Evolutionary conservation across 2,888 invertebrate species (phyloP), one percentile per base, ranked within the genome.

Genomic region (Asteroscopus sphinx): DNA sequence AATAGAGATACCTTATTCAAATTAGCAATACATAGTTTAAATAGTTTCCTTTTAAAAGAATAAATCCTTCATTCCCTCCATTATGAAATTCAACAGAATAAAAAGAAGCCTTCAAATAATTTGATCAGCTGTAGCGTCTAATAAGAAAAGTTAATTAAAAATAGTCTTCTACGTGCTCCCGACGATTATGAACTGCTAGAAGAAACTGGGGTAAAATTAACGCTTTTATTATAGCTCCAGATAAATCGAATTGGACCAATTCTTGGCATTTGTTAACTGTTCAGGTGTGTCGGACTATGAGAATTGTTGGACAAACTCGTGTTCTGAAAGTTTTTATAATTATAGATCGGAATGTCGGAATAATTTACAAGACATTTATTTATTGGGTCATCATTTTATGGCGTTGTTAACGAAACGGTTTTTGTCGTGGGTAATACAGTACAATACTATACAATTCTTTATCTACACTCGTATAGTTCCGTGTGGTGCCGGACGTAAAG

Each of bases 61-160:
- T 33, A 47, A 26, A 35, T 35, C 6, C 12, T 53, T 0, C 16
- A 21, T 51, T 46, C 51, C 33, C n/a, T 54, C 4, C 2, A 33
- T 32, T 52, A 55, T 44, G 36, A 55, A 60, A 39, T 57, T 55
- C 17, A 44, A 54, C 33, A 54, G 45, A 58, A 44, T 41, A 59
- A 67, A 66, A 74, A 59, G 46, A 53, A 46, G 30, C 41, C 16
- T 33, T 39, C 46, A 55, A 36, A 55, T 76, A 76, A 80, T 79
- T 78, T 71, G 69, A 79, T 79, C 68, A 77, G 68, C 68, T 67
- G 67, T 71, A 72, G 68, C 67, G 55, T 66, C 57, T 68, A 67
- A 74, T 73, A 74, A 77, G 76, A 57, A 76, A 81, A 80, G 72
- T 82, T 82, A 81, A 82, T 83, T 83, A 80, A 81, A 80, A 81